phyloP scores from a whole-genome alignment of 2,888 invertebrate genomes.

The Thyatira batis region DNA sequence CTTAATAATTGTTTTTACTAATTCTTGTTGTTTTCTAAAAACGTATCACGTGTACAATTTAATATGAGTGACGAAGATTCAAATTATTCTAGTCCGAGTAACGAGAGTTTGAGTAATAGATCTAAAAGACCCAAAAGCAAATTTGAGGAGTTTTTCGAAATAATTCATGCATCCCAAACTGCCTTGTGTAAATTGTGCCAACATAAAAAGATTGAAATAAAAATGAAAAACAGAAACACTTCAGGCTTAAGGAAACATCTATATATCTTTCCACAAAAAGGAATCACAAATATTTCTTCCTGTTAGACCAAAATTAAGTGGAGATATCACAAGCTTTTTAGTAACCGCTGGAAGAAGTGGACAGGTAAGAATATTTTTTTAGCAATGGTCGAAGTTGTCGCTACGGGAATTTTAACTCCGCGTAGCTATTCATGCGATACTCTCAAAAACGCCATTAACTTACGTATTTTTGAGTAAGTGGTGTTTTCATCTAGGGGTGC shows the following conservation, averaged over 20 bases:
- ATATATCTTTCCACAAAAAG: conserved; percentile 24
- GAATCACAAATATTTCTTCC: conserved; percentile 25
- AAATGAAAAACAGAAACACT: conserved; percentile 28
- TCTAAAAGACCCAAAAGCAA: conserved; percentile 17
- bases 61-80: conserved; percentile 24
- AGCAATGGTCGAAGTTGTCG: neutral
- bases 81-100: conserved; percentile 21
- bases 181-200: conserved; percentile 25
- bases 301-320: conserved; percentile 23
- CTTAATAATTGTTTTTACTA: conserved; percentile 15
- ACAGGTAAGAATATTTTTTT: conserved; percentile 4
- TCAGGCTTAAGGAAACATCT: conserved; percentile 23
- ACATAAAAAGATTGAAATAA: conserved; percentile 26
- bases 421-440: conserved; percentile 2
- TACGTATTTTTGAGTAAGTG: conserved; percentile 12
- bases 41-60: conserved; percentile 15
- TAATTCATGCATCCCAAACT: conserved; percentile 25
- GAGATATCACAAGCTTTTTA: conserved; percentile 22
- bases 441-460: conserved; percentile 4
- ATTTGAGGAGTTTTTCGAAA: conserved; percentile 22
- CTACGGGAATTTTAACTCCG: too few relatives aligned
- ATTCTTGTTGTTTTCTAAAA: conserved; percentile 12
- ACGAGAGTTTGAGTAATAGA: conserved; percentile 16
- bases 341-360: conserved; percentile 21
- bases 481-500: neutral